These are phyloP conservation scores for Whitmania pigra DNA, from an alignment of 1,140 invertebrate genomes.

Conservation along the genomic window DNA sequence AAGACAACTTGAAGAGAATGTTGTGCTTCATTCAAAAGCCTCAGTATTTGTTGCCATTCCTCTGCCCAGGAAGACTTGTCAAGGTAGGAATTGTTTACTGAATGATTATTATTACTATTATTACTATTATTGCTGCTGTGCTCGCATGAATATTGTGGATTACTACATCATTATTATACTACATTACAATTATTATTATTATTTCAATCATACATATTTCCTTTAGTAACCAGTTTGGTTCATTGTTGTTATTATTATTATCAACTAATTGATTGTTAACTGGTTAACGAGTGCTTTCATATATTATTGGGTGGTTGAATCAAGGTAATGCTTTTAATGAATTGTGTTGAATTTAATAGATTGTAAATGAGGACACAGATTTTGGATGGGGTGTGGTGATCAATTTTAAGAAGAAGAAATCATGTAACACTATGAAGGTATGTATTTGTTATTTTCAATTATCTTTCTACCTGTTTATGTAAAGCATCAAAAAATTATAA, in stretches of 20 bases:
- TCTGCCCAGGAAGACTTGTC: constrained; percentile 81
- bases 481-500: too few species aligned
- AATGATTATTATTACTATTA: too few species aligned
- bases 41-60: constrained; percentile 76
- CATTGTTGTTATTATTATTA: background rate
- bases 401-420: constrained; percentile 68
- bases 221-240: background rate
- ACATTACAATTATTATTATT: too few species aligned
- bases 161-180: too few species aligned
- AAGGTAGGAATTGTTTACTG: constrained; percentile 52
- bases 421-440: constrained; percentile 35
- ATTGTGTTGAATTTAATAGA: constrained; percentile 43
- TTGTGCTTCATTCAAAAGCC: constrained; percentile 67
- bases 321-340: background rate
- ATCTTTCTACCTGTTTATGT: too few species aligned
- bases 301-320: background rate
- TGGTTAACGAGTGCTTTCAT: too few species aligned
- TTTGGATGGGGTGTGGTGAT: constrained; percentile 94
- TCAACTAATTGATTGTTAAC: background rate
- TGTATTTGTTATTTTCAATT: constrained; percentile 14
- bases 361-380: constrained; percentile 68
- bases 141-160: too few species aligned
- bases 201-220: too few species aligned
- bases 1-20: constrained; percentile 60
- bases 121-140: too few species aligned